Conservation (phyloP, 2,113 vertebrate species). For the Dipodomys spectabilis region DNA sequence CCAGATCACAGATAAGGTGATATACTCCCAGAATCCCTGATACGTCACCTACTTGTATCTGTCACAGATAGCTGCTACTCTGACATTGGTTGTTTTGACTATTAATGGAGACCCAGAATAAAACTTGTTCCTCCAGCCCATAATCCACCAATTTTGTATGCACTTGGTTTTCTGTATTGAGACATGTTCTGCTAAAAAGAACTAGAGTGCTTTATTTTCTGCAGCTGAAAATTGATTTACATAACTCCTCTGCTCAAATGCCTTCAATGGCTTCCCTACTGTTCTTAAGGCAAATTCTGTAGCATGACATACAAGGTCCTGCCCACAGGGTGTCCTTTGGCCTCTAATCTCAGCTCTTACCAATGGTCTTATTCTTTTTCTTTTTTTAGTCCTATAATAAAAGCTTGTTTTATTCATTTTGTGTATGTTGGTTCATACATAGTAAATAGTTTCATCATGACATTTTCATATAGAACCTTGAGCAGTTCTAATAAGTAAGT, state of each 20-base stretch:
- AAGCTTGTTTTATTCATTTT: too few species aligned
- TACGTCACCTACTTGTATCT: not conserved
- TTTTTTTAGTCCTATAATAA: not conserved
- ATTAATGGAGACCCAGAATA: not conserved
- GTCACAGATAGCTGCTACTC: slow-evolving; percentile 5
- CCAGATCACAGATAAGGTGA: not conserved
- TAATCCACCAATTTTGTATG: slow-evolving; percentile 39
- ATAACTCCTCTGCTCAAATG: slow-evolving; percentile 39
- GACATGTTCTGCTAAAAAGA: slow-evolving; percentile 19
- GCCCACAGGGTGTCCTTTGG: not conserved
- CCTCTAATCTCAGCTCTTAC: slow-evolving; percentile 24
- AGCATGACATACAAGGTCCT: not conserved
- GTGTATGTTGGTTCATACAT: too few species aligned
- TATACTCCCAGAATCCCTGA: not conserved
- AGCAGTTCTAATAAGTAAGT: not conserved
- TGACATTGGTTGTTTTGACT: not conserved
- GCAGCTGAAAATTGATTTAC: slow-evolving; percentile 37
- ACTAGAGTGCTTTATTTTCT: slow-evolving; percentile 50
- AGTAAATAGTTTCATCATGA: too few species aligned
- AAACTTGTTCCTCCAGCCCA: not conserved
- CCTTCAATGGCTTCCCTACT: not conserved
- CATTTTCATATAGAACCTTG: not conserved
- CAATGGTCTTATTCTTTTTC: not conserved
- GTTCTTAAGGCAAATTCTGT: slow-evolving; percentile 30
- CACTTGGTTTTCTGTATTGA: slow-evolving; percentile 49